Evolutionary conservation across 2,113 vertebrate species (phyloP).

Genomic region (Chaenogobius annularis): DNA sequence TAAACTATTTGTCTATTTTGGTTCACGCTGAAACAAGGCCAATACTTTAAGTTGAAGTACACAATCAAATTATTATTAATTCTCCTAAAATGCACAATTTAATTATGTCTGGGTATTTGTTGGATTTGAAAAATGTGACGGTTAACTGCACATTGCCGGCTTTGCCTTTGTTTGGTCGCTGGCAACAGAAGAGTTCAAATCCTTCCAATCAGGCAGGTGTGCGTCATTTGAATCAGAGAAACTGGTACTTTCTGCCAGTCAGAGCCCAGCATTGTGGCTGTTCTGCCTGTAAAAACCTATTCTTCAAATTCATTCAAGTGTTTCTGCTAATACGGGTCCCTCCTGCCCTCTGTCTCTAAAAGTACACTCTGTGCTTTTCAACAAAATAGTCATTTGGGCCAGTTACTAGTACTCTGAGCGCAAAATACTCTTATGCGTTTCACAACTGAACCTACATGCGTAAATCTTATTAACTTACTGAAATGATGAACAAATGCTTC

Average conservation of each 20-base stretch:
- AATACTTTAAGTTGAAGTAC: not conserved
- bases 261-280: conserved; percentile 37
- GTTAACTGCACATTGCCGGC: conserved; percentile 2
- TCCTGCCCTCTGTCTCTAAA: conserved; percentile 18
- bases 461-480: not conserved
- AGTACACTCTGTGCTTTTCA: conserved; percentile 15
- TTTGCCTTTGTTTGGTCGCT: conserved; percentile 34
- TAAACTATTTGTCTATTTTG: too few species aligned
- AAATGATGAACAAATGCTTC: not conserved
- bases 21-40: too few species aligned
- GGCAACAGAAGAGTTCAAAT: conserved; percentile 40
- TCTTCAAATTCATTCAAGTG: conserved; percentile 68
- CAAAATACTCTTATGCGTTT: not conserved
- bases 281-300: conserved; percentile 59
- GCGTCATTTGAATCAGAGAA: conserved; percentile 50
- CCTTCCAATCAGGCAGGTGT: conserved; percentile 49
- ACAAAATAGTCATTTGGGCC: not conserved
- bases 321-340: conserved; percentile 47
- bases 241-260: conserved; percentile 46
- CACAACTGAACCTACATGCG: not conserved
- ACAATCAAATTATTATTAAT: not conserved
- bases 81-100: not conserved
- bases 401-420: not conserved
- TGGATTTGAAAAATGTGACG: conserved; percentile 10
- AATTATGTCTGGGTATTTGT: not conserved